A percentile compares a stretch with the other conserved stretches of the same genome.
phyloP scores from a whole-genome alignment of 2,888 invertebrate species.

The Glyphotaelius pellucidus region DNA sequence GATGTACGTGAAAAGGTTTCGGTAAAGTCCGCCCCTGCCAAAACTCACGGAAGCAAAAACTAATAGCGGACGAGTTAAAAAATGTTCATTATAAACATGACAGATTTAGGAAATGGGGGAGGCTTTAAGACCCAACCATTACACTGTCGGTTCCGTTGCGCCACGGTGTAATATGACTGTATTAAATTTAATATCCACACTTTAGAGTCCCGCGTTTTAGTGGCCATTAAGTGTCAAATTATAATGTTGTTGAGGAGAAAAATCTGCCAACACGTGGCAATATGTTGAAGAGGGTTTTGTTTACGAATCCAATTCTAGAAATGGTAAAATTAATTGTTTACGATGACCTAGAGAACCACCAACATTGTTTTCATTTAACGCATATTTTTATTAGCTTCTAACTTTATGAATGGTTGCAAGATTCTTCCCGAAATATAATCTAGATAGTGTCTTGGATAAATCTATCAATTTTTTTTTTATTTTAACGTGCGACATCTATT shows the following conservation, averaged over 20 bases:
- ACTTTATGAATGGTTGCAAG: no score
- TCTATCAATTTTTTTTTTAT: no score
- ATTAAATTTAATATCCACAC: conserved; percentile 56
- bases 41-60: not conserved
- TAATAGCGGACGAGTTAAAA: conserved; percentile 12
- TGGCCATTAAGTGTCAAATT: not conserved
- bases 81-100: conserved; percentile 55
- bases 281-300: not conserved
- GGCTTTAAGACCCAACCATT: not conserved
- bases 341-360: no score
- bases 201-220: conserved; percentile 28
- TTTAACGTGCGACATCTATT: no score
- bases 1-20: not conserved
- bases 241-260: not conserved
- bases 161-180: conserved; percentile 37
- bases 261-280: not conserved
- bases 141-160: not conserved
- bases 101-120: conserved; percentile 44
- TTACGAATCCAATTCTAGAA: not conserved
- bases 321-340: no score
- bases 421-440: no score
- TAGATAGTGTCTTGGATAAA: no score
- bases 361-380: no score
- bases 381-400: no score
- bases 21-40: not conserved